These are phyloP conservation scores for Capricornis sumatraensis DNA, from an alignment of 2,113 vertebrate genomes.

Conservation along the genomic window DNA sequence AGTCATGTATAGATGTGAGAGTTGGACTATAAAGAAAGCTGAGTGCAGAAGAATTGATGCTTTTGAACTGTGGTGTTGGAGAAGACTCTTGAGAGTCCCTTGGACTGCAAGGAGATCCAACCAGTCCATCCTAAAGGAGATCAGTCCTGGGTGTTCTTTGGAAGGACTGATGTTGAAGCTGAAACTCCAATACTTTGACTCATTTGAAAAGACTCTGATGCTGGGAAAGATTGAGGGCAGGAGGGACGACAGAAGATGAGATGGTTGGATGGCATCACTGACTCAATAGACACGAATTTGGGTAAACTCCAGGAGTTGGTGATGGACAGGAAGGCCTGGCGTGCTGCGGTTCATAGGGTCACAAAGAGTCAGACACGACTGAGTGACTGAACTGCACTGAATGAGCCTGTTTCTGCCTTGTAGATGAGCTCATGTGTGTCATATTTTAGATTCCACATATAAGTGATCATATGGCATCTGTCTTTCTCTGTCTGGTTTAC, in stretches of 20 bases:
- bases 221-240: neutral
- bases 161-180: neutral
- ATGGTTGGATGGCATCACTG: neutral
- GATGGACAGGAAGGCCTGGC: neutral
- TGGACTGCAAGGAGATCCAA: neutral
- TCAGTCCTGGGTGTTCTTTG: neutral
- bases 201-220: neutral
- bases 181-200: neutral
- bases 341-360: neutral
- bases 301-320: neutral
- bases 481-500: neutral
- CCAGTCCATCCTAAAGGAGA: neutral
- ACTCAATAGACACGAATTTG: neutral
- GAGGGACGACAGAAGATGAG: neutral
- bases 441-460: neutral
- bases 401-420: neutral
- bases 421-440: neutral
- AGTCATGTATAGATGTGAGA: neutral
- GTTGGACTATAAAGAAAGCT: neutral
- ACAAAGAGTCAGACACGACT: neutral
- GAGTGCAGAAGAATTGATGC: neutral
- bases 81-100: neutral
- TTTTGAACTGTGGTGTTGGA: neutral
- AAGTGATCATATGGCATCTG: neutral
- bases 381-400: neutral